phyloP scores from a whole-genome alignment of 2,113 vertebrate genomes.

The Saccopteryx leptura region DNA sequence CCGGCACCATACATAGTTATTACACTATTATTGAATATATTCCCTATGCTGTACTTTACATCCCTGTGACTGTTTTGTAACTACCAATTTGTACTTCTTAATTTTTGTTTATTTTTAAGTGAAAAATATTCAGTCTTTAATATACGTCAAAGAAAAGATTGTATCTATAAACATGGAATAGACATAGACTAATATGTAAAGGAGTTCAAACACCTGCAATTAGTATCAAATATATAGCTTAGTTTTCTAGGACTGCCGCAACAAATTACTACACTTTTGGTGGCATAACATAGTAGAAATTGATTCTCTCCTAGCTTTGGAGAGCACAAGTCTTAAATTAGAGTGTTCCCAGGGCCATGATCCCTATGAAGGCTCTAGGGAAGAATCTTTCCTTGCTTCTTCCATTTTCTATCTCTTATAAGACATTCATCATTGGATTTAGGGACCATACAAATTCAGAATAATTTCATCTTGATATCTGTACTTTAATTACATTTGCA shows the following conservation, averaged over 20 bases:
- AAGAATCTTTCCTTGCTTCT: neutral
- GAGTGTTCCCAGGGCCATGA: neutral
- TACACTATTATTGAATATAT: neutral
- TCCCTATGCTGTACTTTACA: neutral
- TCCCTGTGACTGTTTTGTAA: neutral
- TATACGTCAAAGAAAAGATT: neutral
- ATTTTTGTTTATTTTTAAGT: neutral
- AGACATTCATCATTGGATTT: neutral
- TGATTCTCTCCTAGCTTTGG: neutral
- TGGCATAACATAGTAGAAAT: neutral
- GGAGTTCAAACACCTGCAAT: neutral
- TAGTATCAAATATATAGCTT: neutral
- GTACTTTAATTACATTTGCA: conserved; percentile 19
- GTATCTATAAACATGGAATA: neutral
- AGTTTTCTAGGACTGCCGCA: neutral
- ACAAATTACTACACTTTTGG: neutral
- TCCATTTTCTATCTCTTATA: neutral
- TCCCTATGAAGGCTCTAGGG: neutral
- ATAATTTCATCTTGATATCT: neutral
- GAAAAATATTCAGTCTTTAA: neutral
- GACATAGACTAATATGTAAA: conserved; percentile 14
- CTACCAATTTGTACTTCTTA: neutral
- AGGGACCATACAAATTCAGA: neutral
- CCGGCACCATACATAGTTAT: neutral
- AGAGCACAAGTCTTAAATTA: neutral